A percentile compares a stretch with the other conserved stretches of the same genome.
Conservation (phyloP, 1,140 invertebrate species). For the Stegodyphus dumicola region DNA sequence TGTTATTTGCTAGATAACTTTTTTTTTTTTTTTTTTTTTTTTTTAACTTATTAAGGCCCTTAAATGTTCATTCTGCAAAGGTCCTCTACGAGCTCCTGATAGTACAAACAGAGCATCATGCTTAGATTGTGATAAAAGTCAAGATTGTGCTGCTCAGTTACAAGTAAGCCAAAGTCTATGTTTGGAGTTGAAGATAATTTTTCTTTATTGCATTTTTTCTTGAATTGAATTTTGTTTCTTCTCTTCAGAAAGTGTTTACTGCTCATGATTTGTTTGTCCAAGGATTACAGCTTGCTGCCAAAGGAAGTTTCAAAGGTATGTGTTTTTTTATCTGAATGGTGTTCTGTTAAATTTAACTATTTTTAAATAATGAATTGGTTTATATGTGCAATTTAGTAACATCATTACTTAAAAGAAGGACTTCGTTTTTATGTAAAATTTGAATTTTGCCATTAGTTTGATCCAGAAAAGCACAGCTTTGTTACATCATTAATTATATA, state of each 20-base stretch:
- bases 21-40: neutral
- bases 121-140: constrained; percentile 64
- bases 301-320: constrained; percentile 63
- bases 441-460: no score
- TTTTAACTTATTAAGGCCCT: constrained; percentile 62
- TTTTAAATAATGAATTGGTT: no score
- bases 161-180: constrained; percentile 18
- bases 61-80: constrained; percentile 64
- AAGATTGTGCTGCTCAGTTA: constrained; percentile 63
- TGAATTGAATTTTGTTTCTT: neutral
- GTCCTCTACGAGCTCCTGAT: constrained; percentile 61
- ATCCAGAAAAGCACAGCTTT: no score
- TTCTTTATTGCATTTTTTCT: neutral
- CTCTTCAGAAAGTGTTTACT: constrained; percentile 64
- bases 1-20: no score
- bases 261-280: constrained; percentile 65
- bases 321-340: no score
- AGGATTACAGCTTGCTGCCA: constrained; percentile 65
- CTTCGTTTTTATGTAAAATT: no score
- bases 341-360: no score
- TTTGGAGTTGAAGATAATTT: neutral
- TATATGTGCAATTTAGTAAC: no score
- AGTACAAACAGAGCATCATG: constrained; percentile 63
- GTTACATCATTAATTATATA: no score
- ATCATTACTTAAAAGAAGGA: no score